phyloP scores from a whole-genome alignment of 2,888 invertebrate species.

The Hermaeophaga mercurialis region DNA sequence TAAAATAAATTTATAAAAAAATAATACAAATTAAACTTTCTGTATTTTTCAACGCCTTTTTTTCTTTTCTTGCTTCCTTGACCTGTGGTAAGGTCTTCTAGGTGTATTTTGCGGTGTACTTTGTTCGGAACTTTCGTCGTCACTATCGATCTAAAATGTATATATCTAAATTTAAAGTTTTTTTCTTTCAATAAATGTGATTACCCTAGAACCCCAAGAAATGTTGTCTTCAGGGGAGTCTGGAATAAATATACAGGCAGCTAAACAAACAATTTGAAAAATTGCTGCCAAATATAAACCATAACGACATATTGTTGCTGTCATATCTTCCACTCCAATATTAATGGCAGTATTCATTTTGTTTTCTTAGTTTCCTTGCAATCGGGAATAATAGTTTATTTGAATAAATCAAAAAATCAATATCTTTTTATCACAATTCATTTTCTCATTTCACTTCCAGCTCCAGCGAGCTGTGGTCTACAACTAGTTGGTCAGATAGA shows the following conservation, averaged over 20 bases:
- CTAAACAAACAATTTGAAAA: slow-evolving; percentile 84
- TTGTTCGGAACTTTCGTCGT: slow-evolving; percentile 75
- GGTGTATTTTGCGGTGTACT: slow-evolving; percentile 74
- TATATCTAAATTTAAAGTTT: too few relatives aligned
- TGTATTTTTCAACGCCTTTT: slow-evolving; percentile 64
- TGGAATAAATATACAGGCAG: slow-evolving; percentile 81
- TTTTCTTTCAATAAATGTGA: too few relatives aligned
- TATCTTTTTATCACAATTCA: too few relatives aligned
- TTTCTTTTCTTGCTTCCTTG: slow-evolving; percentile 73
- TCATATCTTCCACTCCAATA: slow-evolving; percentile 70
- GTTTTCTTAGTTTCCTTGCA: too few relatives aligned
- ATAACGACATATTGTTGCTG: slow-evolving; percentile 75
- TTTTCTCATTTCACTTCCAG: too few relatives aligned
- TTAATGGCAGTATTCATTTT: slow-evolving; percentile 58
- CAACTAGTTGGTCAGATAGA: too few relatives aligned
- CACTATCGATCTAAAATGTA: slow-evolving; percentile 66
- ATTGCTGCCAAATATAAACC: slow-evolving; percentile 85
- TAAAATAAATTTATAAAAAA: too few relatives aligned
- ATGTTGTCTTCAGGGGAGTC: slow-evolving; percentile 62
- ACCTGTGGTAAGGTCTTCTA: slow-evolving; percentile 65
- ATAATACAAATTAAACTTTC: slow-evolving; percentile 2
- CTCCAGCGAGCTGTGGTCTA: too few relatives aligned
- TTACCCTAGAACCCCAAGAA: slow-evolving; percentile 59
- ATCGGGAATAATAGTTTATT: too few relatives aligned
- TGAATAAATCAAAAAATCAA: too few relatives aligned